Percentiles rank a stretch among this genome's conserved stretches.
phyloP scores from a whole-genome alignment of 2,888 invertebrate species.

The Creontiades dilutus region DNA sequence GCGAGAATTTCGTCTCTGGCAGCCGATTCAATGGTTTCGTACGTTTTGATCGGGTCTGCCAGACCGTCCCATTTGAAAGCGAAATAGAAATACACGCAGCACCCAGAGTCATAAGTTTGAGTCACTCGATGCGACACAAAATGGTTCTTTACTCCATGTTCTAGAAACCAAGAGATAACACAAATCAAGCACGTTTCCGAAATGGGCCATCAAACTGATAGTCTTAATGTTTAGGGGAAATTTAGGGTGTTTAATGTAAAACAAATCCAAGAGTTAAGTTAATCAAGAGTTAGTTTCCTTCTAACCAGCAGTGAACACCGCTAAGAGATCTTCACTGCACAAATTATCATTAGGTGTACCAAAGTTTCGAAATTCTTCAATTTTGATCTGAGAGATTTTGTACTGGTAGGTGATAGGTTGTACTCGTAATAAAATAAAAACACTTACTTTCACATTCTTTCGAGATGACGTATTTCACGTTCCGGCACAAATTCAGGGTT shows the following conservation, averaged over 20 bases:
- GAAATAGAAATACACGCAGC: slow-evolving; percentile 97
- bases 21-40: slow-evolving; percentile 91
- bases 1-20: slow-evolving; percentile 93
- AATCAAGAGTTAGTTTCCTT: no score
- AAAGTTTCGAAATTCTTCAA: no score
- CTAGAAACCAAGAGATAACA: slow-evolving; percentile 72
- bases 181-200: no score
- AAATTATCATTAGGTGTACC: no score
- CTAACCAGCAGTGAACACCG: no score
- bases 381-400: no score
- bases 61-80: slow-evolving; percentile 85
- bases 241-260: no score
- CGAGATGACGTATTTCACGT: slow-evolving; percentile 91
- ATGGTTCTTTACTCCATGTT: slow-evolving; percentile 81
- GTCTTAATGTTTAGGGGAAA: no score
- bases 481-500: slow-evolving; percentile 88
- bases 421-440: no score
- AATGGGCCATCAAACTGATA: background rate
- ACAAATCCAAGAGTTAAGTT: no score
- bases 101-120: slow-evolving; percentile 98
- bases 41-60: slow-evolving; percentile 86
- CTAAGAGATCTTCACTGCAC: no score
- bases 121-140: slow-evolving; percentile 92
- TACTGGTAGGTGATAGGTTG: no score
- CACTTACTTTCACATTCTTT: slow-evolving; percentile 80